Conservation (phyloP, 2,797 vertebrate species). For the Molossus molossus region DNA sequence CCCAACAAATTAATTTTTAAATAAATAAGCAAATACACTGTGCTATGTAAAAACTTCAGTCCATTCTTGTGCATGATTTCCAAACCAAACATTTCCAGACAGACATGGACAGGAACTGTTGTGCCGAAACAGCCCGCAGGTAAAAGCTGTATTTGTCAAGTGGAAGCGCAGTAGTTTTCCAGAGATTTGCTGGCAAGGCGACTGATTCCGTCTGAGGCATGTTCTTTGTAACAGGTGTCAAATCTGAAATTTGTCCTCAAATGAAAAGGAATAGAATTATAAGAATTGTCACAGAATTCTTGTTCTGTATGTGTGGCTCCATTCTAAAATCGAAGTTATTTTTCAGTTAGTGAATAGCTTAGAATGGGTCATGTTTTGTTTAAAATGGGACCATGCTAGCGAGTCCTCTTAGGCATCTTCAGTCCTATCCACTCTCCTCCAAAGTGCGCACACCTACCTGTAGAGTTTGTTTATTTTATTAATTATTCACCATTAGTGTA, state of each 20-base stretch:
- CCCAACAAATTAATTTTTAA: too few species aligned
- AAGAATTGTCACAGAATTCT: background rate
- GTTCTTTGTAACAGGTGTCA: background rate
- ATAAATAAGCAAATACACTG: too few species aligned
- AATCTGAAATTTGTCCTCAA: slow-evolving; percentile 7
- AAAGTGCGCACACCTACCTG: background rate
- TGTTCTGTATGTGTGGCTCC: background rate
- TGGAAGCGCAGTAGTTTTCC: background rate
- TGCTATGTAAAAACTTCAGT: background rate
- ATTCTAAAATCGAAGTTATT: slow-evolving; percentile 17
- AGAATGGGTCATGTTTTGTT: background rate
- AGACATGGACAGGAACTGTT: slow-evolving; percentile 33
- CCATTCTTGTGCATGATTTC: background rate
- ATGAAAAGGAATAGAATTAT: background rate
- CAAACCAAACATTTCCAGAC: slow-evolving; percentile 67
- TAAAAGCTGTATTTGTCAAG: background rate
- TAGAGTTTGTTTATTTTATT: background rate
- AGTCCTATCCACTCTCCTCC: background rate
- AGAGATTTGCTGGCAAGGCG: background rate
- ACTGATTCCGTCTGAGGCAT: background rate
- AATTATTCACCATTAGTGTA: background rate
- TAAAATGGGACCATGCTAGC: background rate
- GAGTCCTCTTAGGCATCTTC: background rate
- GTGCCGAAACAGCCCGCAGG: background rate
- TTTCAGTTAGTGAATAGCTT: background rate